Evolutionary conservation across 2,888 invertebrate species (phyloP).

Genomic region (Macrosoma leucophasiata): DNA sequence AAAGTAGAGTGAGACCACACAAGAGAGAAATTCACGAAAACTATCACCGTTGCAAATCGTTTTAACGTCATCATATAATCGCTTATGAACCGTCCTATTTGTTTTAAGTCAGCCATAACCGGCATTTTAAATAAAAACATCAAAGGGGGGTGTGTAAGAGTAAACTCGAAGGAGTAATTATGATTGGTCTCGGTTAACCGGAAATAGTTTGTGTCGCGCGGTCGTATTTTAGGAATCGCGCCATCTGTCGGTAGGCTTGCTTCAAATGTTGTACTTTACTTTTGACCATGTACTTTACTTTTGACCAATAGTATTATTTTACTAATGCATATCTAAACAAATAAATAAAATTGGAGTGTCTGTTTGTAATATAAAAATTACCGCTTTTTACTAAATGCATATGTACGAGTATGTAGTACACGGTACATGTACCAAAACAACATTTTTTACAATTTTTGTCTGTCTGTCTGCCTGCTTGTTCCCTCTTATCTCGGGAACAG

Average conservation of each 20-base stretch:
- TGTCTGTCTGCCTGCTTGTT: too few species aligned
- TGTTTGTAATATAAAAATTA: too few species aligned
- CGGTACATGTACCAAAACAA: too few species aligned
- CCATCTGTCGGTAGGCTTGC: constrained; percentile 20
- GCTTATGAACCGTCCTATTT: constrained; percentile 67
- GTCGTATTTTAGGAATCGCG: constrained; percentile 60
- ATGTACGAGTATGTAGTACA: too few species aligned
- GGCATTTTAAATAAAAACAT: constrained; percentile 71
- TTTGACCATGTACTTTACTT: too few species aligned
- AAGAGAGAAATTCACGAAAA: constrained; percentile 58
- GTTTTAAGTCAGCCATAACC: constrained; percentile 72
- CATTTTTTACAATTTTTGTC: too few species aligned
- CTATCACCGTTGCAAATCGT: constrained; percentile 70
- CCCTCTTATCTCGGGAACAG: too few species aligned
- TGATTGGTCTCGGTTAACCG: constrained; percentile 70
- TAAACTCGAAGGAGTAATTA: constrained; percentile 69
- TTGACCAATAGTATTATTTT: too few species aligned
- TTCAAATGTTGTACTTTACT: too few species aligned
- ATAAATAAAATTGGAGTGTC: too few species aligned
- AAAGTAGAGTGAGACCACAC: constrained; percentile 62
- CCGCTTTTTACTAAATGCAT: too few species aligned
- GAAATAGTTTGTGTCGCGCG: constrained; percentile 71
- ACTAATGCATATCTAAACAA: too few species aligned
- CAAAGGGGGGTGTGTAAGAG: constrained; percentile 70
- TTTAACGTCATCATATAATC: constrained; percentile 73